Percentiles rank a stretch among this genome's conserved stretches.
Conservation (phyloP, 2,797 vertebrate genomes). For the Phataginus tricuspis region DNA sequence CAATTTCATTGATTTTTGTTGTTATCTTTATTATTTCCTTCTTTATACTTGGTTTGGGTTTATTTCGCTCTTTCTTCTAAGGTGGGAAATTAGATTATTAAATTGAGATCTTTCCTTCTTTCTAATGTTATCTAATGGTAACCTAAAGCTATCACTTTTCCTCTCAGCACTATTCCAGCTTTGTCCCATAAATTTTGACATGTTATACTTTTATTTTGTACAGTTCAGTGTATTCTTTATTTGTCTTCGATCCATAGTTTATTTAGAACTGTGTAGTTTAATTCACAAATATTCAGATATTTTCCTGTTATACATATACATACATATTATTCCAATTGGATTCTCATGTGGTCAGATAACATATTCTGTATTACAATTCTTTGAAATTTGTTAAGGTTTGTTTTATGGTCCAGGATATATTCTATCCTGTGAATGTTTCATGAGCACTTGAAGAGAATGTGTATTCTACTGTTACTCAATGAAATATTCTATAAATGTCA, state of each 20-base stretch:
- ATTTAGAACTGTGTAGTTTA: background rate
- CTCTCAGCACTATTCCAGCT: background rate
- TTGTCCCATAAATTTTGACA: background rate
- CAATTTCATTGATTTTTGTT: background rate
- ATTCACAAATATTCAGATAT: background rate
- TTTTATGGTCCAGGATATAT: background rate
- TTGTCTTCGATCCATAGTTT: background rate
- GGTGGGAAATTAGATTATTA: background rate
- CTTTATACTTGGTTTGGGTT: background rate
- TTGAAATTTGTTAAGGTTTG: background rate
- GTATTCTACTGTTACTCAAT: background rate
- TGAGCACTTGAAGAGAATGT: background rate
- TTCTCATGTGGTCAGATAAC: background rate
- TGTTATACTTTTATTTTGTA: background rate
- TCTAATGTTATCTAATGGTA: background rate
- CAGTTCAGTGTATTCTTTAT: background rate
- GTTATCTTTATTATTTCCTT: background rate
- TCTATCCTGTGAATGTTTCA: background rate
- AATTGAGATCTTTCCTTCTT: background rate
- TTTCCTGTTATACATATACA: background rate
- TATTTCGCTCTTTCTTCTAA: background rate
- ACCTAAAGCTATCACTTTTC: background rate
- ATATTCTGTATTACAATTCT: background rate
- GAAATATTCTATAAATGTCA: background rate
- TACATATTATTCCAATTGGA: background rate